Evolutionary conservation across 2,888 invertebrate species (phyloP), one percentile per base, ranked within the genome.

Genomic region (Catonia carolina): DNA sequence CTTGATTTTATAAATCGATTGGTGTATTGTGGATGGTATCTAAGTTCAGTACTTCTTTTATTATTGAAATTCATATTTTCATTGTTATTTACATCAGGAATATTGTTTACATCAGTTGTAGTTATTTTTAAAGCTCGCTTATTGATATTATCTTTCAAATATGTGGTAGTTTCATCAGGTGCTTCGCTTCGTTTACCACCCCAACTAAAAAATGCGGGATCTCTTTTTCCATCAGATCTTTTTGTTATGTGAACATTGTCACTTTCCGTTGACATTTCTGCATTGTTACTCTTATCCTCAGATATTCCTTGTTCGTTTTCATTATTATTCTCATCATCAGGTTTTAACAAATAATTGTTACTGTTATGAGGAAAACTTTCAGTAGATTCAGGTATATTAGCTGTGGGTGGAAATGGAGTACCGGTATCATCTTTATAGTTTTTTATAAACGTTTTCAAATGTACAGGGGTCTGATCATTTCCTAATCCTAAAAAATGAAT

Each of bases 171-270:
- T 27, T 27, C 5, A 6, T 27, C 5, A 27, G 27, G 27, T 15
- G 37, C 20, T 2, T 17, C 45, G 1, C 22, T 37, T 23, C 45
- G 18, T 22, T 23, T 45, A 20, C 56, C 53, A n/a, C 53, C 53
- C 41, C 50, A 58, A 31, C 48, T 45, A 23, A 53, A 55, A 23
- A 58, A 45, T 37, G 55, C 56, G 7, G 59, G 61, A 8, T 49
- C 45, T 17, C 61, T 55, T 56, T 62, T 63, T 3, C 56, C 56
- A 1, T 50, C 59, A 15, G 35, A n/a, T 17, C 37, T 45, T 15
- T 55, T 45, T 23, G 45, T 20, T 27, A 45, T 22, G 1, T 14
- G 7, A 22, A 3, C 14, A 6, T 14, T 18, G 8, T 45, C 22
- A 22, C 22, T 27, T 23, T 27, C 10, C 10, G 14, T 45, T 1